Conservation (phyloP, 1,140 invertebrate genomes). For the Pogonomyrmex californicus region DNA sequence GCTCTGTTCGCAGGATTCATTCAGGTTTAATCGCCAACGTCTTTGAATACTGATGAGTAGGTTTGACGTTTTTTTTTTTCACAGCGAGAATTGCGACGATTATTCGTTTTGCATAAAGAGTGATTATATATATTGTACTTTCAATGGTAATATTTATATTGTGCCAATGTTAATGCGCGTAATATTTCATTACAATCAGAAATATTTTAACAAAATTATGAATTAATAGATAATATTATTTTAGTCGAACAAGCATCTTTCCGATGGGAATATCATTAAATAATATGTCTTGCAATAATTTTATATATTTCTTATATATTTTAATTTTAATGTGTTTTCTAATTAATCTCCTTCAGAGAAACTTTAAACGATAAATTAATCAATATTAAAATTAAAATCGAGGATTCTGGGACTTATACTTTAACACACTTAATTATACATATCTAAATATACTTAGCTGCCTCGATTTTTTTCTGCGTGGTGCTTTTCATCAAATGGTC, state of each 20-base stretch:
- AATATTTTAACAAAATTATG: background rate
- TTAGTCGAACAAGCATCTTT: background rate
- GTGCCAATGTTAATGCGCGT: background rate
- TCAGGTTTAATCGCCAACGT: slow-evolving; percentile 8
- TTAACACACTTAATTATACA: background rate
- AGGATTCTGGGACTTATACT: background rate
- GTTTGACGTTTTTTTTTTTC: background rate
- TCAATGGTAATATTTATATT: background rate
- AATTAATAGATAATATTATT: background rate
- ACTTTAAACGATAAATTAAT: background rate
- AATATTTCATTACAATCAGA: background rate
- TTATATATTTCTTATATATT: background rate
- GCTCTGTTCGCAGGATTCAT: background rate
- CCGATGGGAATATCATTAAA: background rate
- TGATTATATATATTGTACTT: background rate
- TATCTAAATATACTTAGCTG: background rate
- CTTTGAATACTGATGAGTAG: slow-evolving; percentile 1
- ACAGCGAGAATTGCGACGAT: background rate
- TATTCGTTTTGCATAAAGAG: background rate
- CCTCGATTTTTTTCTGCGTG: background rate
- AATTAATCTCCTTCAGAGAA: background rate
- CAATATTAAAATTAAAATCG: background rate
- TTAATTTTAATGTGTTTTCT: background rate
- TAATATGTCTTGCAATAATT: background rate
- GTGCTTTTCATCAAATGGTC: background rate